phyloP scores from a whole-genome alignment of 2,888 invertebrate species.

The Archips xylosteana region DNA sequence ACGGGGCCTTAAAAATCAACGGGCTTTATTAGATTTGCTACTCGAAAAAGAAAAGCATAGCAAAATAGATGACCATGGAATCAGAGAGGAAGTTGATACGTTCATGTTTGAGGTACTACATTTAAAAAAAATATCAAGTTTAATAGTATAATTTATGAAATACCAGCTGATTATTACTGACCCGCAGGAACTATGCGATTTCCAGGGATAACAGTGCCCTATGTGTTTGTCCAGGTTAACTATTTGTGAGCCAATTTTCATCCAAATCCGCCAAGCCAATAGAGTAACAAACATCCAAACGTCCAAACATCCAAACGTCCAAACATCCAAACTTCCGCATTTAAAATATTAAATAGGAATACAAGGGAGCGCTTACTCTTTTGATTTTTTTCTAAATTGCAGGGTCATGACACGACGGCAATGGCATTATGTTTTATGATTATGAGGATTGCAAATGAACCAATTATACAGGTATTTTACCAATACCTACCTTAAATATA shows the following conservation, averaged over 20 bases:
- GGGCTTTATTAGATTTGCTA: constrained; percentile 86
- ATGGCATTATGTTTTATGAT: constrained; percentile 65
- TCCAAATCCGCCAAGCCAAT: too few relatives aligned
- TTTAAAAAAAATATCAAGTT: not conserved
- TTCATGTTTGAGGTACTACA: constrained; percentile 86
- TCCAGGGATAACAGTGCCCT: too few relatives aligned
- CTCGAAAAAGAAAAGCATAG: constrained; percentile 81
- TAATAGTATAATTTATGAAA: not conserved
- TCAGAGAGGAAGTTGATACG: constrained; percentile 87
- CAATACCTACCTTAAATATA: not conserved
- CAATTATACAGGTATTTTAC: constrained; percentile 64
- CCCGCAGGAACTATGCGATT: too few relatives aligned
- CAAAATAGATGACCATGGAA: constrained; percentile 80
- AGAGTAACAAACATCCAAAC: too few relatives aligned
- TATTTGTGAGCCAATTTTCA: too few relatives aligned
- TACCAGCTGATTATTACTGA: not conserved
- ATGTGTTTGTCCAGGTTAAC: too few relatives aligned
- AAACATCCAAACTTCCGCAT: too few relatives aligned
- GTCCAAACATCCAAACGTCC: too few relatives aligned
- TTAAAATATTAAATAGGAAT: too few relatives aligned
- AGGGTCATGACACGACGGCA: constrained; percentile 82
- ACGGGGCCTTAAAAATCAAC: constrained; percentile 68
- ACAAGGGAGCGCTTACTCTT: not conserved
- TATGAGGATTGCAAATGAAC: constrained; percentile 75
- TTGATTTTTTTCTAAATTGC: constrained; percentile 37